Evolutionary conservation across 2,888 invertebrate genomes (phyloP).

Genomic region (Mallateleia sp.): DNA sequence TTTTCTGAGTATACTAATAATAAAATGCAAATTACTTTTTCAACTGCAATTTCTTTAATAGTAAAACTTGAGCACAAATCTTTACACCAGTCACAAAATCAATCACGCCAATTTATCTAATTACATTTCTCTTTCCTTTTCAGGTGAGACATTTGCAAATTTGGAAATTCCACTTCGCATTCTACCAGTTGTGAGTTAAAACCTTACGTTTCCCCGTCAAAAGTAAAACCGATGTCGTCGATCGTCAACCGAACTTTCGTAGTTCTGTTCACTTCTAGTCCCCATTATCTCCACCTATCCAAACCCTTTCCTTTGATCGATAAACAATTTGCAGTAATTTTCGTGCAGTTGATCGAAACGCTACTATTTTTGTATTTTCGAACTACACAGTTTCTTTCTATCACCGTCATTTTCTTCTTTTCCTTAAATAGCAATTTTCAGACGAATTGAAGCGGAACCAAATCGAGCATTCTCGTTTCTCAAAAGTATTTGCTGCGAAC

Average conservation of each 20-base stretch:
- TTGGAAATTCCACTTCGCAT: too few relatives aligned
- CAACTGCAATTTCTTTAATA: too few relatives aligned
- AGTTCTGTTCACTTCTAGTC: not conserved
- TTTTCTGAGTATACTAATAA: too few relatives aligned
- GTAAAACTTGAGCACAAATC: too few relatives aligned
- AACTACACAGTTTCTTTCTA: slow-evolving; percentile 8
- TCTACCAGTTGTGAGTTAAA: not conserved
- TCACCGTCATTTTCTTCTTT: not conserved
- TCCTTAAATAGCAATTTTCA: slow-evolving; percentile 13
- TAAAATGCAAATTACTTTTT: too few relatives aligned
- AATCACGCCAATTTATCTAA: too few relatives aligned
- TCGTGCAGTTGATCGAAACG: slow-evolving; percentile 12
- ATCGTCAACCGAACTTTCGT: not conserved
- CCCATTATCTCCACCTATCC: not conserved
- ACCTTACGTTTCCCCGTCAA: not conserved
- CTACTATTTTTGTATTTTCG: slow-evolving; percentile 15
- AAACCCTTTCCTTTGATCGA: slow-evolving; percentile 7
- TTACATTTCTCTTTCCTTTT: too few relatives aligned
- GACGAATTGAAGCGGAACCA: not conserved
- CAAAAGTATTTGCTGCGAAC: slow-evolving; percentile 7
- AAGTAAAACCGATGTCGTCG: not conserved
- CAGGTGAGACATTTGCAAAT: too few relatives aligned
- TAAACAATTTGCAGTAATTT: slow-evolving; percentile 13
- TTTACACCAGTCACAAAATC: too few relatives aligned
- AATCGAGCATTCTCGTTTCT: slow-evolving; percentile 20